phyloP scores from a whole-genome alignment of 2,113 vertebrate genomes.

The Megalops atlanticus region DNA sequence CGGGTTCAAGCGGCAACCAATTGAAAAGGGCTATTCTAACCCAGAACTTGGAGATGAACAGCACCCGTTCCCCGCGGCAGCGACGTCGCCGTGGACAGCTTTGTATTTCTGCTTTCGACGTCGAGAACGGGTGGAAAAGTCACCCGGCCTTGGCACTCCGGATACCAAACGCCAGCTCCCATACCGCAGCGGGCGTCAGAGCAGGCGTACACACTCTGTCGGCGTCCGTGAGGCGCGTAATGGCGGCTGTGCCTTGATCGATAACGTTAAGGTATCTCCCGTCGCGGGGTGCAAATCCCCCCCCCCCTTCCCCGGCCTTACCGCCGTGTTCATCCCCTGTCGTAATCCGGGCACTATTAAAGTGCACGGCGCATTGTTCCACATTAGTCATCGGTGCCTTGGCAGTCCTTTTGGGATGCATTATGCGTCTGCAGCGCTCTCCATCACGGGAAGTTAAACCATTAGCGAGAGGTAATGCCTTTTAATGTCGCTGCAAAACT shows the following conservation, averaged over 20 bases:
- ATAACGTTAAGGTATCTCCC: neutral
- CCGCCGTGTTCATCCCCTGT: neutral
- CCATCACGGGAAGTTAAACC: conserved; percentile 48
- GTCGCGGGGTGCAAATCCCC: too few relatives aligned
- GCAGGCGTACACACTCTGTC: too few relatives aligned
- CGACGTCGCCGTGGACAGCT: too few relatives aligned
- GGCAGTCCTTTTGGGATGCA: conserved; percentile 51
- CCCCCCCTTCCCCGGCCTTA: neutral
- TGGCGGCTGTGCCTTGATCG: neutral
- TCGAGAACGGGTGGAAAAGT: too few relatives aligned
- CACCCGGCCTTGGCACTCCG: too few relatives aligned
- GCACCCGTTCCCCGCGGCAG: too few relatives aligned
- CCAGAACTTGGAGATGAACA: too few relatives aligned
- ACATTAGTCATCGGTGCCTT: conserved; percentile 54
- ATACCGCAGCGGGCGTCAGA: too few relatives aligned
- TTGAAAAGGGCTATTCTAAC: too few relatives aligned
- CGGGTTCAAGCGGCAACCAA: too few relatives aligned
- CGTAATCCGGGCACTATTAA: neutral
- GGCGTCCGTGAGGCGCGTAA: neutral
- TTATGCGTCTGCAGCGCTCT: conserved; percentile 39
- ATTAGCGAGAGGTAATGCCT: conserved; percentile 52
- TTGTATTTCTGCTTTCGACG: too few relatives aligned
- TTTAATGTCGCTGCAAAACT: conserved; percentile 43
- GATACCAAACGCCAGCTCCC: too few relatives aligned
- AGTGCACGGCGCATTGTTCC: conserved; percentile 27